phyloP scores from a whole-genome alignment of 2,113 vertebrate genomes.

The Dicerorhinus sumatrensis region DNA sequence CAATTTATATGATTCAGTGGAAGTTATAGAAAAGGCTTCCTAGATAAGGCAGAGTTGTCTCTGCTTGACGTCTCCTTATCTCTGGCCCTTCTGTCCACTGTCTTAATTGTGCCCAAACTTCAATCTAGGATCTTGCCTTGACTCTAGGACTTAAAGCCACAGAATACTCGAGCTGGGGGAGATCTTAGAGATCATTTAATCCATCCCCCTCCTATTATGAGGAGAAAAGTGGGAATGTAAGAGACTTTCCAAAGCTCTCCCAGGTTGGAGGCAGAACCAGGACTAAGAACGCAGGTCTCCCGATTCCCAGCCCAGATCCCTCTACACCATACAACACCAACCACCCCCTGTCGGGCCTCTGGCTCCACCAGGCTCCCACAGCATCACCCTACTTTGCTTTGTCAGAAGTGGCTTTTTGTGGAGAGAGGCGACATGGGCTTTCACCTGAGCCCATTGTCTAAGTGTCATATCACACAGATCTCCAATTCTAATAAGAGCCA shows the following conservation, averaged over 20 bases:
- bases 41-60: not conserved
- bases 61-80: not conserved
- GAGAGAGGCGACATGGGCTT: not conserved
- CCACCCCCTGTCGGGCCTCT: not conserved
- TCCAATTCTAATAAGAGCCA: not conserved
- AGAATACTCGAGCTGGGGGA: not conserved
- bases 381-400: fast-evolving
- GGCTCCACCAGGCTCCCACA: not conserved
- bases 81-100: not conserved
- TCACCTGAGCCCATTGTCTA: no score
- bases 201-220: not conserved
- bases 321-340: not conserved
- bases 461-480: not conserved
- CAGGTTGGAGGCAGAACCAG: not conserved
- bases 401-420: not conserved
- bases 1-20: no score
- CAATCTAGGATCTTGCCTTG: not conserved
- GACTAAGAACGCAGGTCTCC: not conserved
- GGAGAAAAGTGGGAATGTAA: not conserved
- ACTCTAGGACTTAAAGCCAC: not conserved
- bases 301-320: not conserved
- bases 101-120: not conserved
- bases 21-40: not conserved
- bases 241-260: not conserved
- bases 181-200: not conserved